These are phyloP conservation scores for Peromyscus melanophrys DNA, from an alignment of 2,797 vertebrate species.

Conservation along the genomic window DNA sequence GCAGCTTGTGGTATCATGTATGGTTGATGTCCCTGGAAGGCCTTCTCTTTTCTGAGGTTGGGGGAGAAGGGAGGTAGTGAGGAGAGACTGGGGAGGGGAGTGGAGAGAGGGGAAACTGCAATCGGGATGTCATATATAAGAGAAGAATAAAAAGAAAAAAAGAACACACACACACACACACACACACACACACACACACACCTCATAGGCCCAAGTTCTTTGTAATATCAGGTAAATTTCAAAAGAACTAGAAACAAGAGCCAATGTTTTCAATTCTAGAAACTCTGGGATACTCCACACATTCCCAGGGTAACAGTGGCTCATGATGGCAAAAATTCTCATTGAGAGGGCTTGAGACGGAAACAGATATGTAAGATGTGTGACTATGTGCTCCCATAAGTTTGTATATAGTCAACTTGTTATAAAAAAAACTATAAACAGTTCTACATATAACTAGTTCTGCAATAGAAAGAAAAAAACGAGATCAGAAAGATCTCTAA, in stretches of 20 bases:
- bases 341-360: not conserved
- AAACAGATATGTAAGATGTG: not conserved
- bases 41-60: not conserved
- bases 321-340: not conserved
- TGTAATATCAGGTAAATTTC: not conserved
- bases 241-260: not conserved
- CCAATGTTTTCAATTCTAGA: not conserved
- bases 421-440: not conserved
- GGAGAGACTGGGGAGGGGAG: not conserved
- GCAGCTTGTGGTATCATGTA: not conserved
- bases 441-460: slow-evolving; percentile 13
- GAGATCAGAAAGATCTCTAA: not conserved
- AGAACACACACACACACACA: not conserved
- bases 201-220: not conserved
- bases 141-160: not conserved
- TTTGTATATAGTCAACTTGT: not conserved
- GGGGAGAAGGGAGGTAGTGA: not conserved
- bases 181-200: not conserved
- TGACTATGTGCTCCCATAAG: not conserved
- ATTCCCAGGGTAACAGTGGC: not conserved
- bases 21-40: not conserved
- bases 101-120: not conserved
- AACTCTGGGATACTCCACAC: not conserved
- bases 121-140: not conserved
- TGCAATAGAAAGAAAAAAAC: not conserved